Evolutionary conservation across 2,113 vertebrate genomes (phyloP), one percentile per base, ranked within the genome.

Genomic region (Pteropus alecto): DNA sequence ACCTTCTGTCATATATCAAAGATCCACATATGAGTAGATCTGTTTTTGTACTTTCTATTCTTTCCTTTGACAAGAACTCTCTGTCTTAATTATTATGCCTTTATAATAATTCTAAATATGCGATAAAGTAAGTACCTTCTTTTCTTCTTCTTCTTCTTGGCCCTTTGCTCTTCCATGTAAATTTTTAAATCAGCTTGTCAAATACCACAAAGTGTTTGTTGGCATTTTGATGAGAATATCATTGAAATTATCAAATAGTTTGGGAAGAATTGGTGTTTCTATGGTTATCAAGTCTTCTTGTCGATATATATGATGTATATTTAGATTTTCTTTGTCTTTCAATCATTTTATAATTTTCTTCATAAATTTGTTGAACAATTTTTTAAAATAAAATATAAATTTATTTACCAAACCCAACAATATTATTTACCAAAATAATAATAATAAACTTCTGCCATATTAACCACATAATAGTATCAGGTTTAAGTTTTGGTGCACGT

Each of bases 301-400:
- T 63, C 6, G 35, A 46, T 60, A 2, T 73, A 54, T 30, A 56
- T 30, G 5, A 60, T 56, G 41, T 63, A 30, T 43, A 21, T 38
- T 70, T 91, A 68, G 18, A 1, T 86, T 97, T 96, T 73, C 68
- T 94, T 83, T 73, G 18, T 73, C 38, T 93, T 90, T 78, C 10
- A 70, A 16, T 48, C 65, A 21, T 16, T 81, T 91, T 68, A 58
- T 54, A 70, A 22, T 93, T 77, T 89, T 82, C 48, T 94, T n/a
- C 11, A 68, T 51, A 26, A 76, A 41, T 33, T 73, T 87, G 7
- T 77, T 73, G 1, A 48, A 82, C 6, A 86, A 48, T 81, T 81
- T 76, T 91, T 90, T 51, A 51, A 51, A 51, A 5, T 19, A 26
- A 58, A 24, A 85, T 77, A 30, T 38, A 73, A 63, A 70, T 33